Conservation (phyloP, 2,113 vertebrate species). For the Sinosuthora webbiana region DNA sequence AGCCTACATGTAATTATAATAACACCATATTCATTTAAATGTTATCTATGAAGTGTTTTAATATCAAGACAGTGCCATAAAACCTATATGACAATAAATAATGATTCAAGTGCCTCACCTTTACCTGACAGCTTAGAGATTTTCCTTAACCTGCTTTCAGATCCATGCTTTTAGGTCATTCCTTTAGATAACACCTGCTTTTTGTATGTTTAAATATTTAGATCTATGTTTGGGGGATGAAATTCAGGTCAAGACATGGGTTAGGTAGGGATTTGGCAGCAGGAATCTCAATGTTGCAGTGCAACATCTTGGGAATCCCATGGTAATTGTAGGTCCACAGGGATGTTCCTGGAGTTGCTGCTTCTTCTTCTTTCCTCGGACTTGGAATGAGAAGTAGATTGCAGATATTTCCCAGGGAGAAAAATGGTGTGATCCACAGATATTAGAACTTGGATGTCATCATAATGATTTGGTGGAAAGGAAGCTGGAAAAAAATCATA, state of each 20-base stretch:
- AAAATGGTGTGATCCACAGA: not conserved
- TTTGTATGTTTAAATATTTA: not conserved
- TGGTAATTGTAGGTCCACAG: not conserved
- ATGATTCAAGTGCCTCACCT: not conserved
- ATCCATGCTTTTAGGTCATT: not conserved
- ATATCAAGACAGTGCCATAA: not conserved
- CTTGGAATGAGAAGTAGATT: not conserved
- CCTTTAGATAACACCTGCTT: not conserved
- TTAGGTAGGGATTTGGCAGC: not conserved
- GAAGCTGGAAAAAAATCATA: not conserved
- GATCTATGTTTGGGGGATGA: not conserved
- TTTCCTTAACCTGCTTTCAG: not conserved
- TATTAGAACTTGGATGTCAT: not conserved
- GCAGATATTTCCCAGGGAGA: not conserved
- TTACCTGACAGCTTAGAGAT: not conserved
- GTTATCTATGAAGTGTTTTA: not conserved
- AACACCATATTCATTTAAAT: not conserved
- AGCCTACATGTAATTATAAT: not conserved
- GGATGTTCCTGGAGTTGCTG: not conserved
- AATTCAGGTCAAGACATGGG: not conserved
- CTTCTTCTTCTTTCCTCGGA: not conserved
- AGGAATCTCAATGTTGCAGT: not conserved
- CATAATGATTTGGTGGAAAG: not conserved
- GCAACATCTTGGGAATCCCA: not conserved
- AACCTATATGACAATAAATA: not conserved